Evolutionary conservation across 1,140 invertebrate genomes (phyloP).

Genomic region (Scaptodrosophila lebanonensis): DNA sequence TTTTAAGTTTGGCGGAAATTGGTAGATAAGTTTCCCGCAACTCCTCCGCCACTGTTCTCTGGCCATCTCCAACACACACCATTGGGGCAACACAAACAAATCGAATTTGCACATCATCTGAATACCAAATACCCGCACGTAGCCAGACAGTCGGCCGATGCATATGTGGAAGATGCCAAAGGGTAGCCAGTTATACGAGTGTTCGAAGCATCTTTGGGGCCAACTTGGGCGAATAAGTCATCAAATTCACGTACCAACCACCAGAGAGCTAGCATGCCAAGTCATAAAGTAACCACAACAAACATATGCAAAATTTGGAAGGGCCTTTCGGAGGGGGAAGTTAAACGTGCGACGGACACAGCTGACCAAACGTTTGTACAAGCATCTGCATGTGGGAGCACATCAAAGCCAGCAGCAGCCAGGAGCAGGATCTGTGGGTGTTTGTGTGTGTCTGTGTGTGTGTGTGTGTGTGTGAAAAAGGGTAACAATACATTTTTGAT

Average conservation of each 20-base stretch:
- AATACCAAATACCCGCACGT: slow-evolving; percentile 76
- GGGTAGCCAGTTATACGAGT: slow-evolving; percentile 46
- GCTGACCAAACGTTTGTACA: slow-evolving; percentile 26
- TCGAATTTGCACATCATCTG: slow-evolving; percentile 77
- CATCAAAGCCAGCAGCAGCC: too few species aligned
- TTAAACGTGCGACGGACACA: slow-evolving; percentile 17
- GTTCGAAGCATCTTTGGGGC: slow-evolving; percentile 39
- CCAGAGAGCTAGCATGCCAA: slow-evolving; percentile 12
- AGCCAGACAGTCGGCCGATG: slow-evolving; percentile 23
- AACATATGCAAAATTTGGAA: slow-evolving; percentile 70
- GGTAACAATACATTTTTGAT: slow-evolving; percentile 50
- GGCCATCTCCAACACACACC: slow-evolving; percentile 25
- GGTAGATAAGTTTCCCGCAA: too few species aligned
- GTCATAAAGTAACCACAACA: slow-evolving; percentile 43
- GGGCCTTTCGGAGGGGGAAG: background rate
- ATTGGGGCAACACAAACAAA: slow-evolving; percentile 57
- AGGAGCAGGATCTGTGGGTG: too few species aligned
- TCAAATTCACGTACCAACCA: slow-evolving; percentile 66
- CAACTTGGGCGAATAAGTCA: slow-evolving; percentile 72
- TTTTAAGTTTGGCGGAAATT: too few species aligned
- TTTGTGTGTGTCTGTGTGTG: too few species aligned
- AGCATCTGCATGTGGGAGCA: too few species aligned
- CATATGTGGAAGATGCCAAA: slow-evolving; percentile 22
- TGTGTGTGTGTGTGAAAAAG: slow-evolving; percentile 41
- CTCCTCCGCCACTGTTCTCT: slow-evolving; percentile 31